These are phyloP conservation scores for Fragum fragum DNA, from an alignment of 2,888 invertebrate species.

Conservation along the genomic window DNA sequence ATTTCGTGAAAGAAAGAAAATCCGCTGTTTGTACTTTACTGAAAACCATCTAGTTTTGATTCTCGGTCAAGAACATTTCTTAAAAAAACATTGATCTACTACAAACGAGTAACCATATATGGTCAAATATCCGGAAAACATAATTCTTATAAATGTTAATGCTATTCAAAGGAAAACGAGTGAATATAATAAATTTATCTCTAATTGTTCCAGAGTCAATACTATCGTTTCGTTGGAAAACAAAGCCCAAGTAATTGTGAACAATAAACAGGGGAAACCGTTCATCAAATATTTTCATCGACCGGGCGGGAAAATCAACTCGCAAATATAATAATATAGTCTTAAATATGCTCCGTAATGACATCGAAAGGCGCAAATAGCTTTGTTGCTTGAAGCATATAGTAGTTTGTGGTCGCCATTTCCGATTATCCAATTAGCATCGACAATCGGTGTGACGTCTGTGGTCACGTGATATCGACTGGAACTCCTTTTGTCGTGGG, in stretches of 20 bases:
- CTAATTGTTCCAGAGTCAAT: not conserved
- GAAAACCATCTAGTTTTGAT: too few relatives aligned
- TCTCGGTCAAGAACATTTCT: too few relatives aligned
- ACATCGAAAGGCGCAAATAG: conserved; percentile 41
- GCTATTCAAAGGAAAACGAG: not conserved
- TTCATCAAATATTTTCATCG: conserved; percentile 20
- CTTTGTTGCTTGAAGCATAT: conserved; percentile 25
- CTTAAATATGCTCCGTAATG: conserved; percentile 49
- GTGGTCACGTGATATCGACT: conserved; percentile 4
- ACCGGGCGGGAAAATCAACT: conserved; percentile 22
- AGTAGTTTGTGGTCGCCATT: conserved; percentile 28
- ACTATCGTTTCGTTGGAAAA: conserved; percentile 1
- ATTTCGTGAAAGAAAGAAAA: too few relatives aligned
- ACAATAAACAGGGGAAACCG: conserved; percentile 17
- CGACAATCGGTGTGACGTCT: conserved; percentile 28
- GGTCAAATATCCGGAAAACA: not conserved
- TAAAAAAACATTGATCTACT: too few relatives aligned
- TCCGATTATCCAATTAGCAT: conserved; percentile 44
- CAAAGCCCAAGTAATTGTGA: not conserved
- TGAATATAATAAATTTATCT: conserved; percentile 25
- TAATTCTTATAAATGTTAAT: not conserved
- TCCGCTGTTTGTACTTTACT: too few relatives aligned
- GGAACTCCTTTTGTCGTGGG: conserved; percentile 21
- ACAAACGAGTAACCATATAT: not conserved
- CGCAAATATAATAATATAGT: conserved; percentile 43